Conservation (phyloP, 2,797 vertebrate species). For the Pagetopsis macropterus region DNA sequence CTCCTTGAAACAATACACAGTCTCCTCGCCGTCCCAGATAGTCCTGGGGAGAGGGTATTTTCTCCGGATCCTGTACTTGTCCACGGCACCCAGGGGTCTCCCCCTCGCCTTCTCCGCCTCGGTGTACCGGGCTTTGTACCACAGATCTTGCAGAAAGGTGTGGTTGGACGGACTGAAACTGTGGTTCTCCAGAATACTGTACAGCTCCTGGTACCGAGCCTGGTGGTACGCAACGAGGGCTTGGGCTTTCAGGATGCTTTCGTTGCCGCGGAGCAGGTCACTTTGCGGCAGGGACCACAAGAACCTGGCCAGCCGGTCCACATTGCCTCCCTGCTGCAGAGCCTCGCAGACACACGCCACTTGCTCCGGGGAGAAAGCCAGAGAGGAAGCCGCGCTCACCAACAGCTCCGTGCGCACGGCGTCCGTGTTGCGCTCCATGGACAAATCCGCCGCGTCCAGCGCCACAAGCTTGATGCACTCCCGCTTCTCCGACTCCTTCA, state of each 20-base stretch:
- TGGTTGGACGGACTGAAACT: slow-evolving; percentile 95
- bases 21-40: slow-evolving; percentile 99
- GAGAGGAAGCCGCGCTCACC: slow-evolving; percentile 88
- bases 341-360: slow-evolving; percentile 99
- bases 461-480: slow-evolving; percentile 89
- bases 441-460: slow-evolving; percentile 88
- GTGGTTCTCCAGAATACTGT: slow-evolving; percentile 97
- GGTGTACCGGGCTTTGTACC: slow-evolving; percentile 98
- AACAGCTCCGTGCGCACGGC: slow-evolving; percentile 91
- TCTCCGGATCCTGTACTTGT: slow-evolving; percentile 97
- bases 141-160: slow-evolving; percentile 96
- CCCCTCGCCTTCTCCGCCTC: slow-evolving; percentile 98
- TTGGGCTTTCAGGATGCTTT: slow-evolving; percentile 98
- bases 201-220: slow-evolving; percentile 96
- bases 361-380: slow-evolving; percentile 98
- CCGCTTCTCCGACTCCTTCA: slow-evolving; percentile 88
- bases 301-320: slow-evolving; percentile 98
- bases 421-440: slow-evolving; percentile 89
- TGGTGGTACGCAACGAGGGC: slow-evolving; percentile 98
- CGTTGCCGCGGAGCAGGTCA: slow-evolving; percentile 96
- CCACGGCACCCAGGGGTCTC: slow-evolving; percentile 96
- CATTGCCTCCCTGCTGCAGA: slow-evolving; percentile 97
- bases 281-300: slow-evolving; percentile 97
- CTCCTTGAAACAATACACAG: slow-evolving; percentile 99
- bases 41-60: slow-evolving; percentile 97